Conservation (phyloP, 2,113 vertebrate species). For the Lagenorhynchus albirostris region DNA sequence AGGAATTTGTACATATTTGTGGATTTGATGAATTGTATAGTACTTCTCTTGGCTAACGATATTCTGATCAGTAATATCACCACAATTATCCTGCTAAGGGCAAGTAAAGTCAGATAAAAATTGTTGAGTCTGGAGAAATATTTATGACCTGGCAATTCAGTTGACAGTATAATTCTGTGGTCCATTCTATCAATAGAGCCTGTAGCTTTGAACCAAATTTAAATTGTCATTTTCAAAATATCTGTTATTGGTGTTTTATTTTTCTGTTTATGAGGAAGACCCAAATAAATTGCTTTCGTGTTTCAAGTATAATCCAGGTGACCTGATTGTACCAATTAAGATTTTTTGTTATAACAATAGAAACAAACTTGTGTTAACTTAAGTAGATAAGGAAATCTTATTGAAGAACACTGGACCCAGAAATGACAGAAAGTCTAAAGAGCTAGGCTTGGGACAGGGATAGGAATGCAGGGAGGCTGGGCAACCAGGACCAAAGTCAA, state of each 20-base stretch:
- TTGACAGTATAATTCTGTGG: neutral
- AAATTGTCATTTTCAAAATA: neutral
- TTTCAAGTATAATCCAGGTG: neutral
- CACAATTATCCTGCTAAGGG: neutral
- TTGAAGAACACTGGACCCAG: neutral
- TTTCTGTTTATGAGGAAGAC: slow-evolving; percentile 7
- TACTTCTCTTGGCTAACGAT: neutral
- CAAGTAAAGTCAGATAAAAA: neutral
- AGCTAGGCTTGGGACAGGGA: neutral
- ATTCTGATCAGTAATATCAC: neutral
- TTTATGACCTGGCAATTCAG: neutral
- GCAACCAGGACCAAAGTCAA: accelerated
- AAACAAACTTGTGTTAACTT: neutral
- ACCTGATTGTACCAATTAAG: neutral
- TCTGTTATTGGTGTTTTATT: neutral
- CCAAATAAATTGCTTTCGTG: neutral
- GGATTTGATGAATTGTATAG: neutral
- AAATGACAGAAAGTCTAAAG: neutral
- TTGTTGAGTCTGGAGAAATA: neutral
- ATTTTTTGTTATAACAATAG: neutral
- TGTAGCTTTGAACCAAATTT: neutral
- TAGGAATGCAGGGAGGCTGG: neutral
- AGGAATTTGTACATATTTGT: neutral
- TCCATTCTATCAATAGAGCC: neutral
- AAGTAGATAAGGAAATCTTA: neutral